A percentile compares a stretch with the other conserved stretches of the same genome.
These are phyloP conservation scores for Lagocephalus sceleratus DNA, from an alignment of 2,797 vertebrate species.

Conservation along the genomic window DNA sequence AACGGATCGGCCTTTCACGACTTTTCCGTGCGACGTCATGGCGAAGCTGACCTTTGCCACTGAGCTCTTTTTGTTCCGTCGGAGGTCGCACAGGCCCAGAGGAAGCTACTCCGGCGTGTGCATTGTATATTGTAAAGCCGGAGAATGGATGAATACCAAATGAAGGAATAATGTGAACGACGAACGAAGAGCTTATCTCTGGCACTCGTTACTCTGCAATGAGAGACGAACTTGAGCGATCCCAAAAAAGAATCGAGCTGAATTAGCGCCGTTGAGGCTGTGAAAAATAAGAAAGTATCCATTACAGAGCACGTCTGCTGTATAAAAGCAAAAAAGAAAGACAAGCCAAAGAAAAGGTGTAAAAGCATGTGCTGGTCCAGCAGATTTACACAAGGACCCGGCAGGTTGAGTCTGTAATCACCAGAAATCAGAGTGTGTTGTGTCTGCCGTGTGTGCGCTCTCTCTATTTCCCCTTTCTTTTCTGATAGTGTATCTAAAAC, in stretches of 20 bases:
- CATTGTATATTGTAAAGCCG: conserved; percentile 15
- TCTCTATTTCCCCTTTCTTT: conserved; percentile 34
- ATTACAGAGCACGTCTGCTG: background rate
- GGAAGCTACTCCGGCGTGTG: conserved; percentile 16
- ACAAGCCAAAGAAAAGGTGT: background rate
- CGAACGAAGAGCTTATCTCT: background rate
- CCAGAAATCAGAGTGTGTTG: conserved; percentile 21
- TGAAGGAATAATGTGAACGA: background rate
- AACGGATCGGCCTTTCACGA: conserved; percentile 29
- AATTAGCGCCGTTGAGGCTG: too few species aligned
- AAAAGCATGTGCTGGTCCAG: background rate
- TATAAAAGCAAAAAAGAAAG: background rate
- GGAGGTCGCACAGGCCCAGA: conserved; percentile 12
- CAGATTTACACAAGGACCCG: background rate
- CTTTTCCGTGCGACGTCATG: conserved; percentile 50
- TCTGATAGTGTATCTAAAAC: conserved; percentile 65
- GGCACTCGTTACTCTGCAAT: too few species aligned
- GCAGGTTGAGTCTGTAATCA: background rate
- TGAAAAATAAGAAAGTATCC: background rate
- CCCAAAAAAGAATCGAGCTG: too few species aligned
- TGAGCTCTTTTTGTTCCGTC: conserved; percentile 24
- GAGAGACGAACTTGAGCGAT: too few species aligned
- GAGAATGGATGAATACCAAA: conserved; percentile 3
- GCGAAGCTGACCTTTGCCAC: conserved; percentile 24
- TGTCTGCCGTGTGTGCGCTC: conserved; percentile 45